Base-by-base conservation (phyloP, 2,888 invertebrate genomes). In the Uloborus plumipes region DNA sequence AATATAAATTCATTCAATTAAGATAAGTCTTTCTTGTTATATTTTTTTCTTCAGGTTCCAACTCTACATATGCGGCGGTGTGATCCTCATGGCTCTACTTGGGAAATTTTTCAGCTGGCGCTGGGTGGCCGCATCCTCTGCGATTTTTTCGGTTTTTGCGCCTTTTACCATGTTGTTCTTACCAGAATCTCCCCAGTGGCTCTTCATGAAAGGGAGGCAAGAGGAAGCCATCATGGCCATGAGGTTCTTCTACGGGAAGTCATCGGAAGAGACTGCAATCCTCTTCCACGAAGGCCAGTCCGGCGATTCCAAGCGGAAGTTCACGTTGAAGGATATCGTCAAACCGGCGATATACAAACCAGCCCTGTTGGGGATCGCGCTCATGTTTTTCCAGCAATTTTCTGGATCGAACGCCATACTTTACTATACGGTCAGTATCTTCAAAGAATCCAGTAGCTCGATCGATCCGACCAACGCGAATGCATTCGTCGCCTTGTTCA, bases 331-430 rank as follows among this genome's bases (percentile, higher is more conserved):
- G 15, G 82, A 84, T 61, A 51, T 84, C 3, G 20, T 22, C 16
- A 62, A 70, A 11, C 84, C 84, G 7, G 70, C 73, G 6, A 93
- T 88, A 2, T 87, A 84, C 49, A 86, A 87, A 49, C 89, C 89
- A 4, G 81, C 89, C 16, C 84, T 87, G 6, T 87, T 89, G 14
- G 86, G 88, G 4, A 65, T 88, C 0, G 84, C 86, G 4, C 86
- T 89, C 9, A 89, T 89, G 88, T 77, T 88, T 11, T 88, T 90
- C 67, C 90, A 90, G 82, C 90, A 89, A 78, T 86, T 89, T 16
- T 88, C 87, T 76, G 90, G 90, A 11, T 89, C 89, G 49, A 90
- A 90, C 86, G 89, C 88, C 26, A 88, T 90, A 71, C 88, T 90
- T 88, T 89, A 89, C 85, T 89, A 89, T 79, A 88, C 89, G 0